Base-by-base conservation (phyloP, 1,140 invertebrate species). In the Zaprionus africanus region DNA sequence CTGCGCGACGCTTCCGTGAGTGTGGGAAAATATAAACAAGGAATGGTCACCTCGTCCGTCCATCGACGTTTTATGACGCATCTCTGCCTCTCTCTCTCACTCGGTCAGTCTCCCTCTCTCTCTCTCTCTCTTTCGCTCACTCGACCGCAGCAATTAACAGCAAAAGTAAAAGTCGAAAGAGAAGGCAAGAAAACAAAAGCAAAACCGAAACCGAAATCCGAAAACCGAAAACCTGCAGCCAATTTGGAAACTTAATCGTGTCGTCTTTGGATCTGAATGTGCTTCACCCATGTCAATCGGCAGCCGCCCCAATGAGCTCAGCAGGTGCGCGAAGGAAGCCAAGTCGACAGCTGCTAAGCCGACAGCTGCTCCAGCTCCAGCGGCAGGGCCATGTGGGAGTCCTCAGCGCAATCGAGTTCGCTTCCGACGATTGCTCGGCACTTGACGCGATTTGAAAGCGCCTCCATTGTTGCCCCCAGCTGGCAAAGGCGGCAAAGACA, bases 1-100 rank as follows among this genome's bases (percentile, higher is more conserved):
- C 59, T 38, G 59, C 24, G 58, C 24, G 58, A 60, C 19, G 46
- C 43, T 51, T 61, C 59, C 59, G 59, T 24, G 59, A 61, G 59
- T 61, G 59, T 61, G 59, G 38, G 59, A 61, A 61, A 61, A 60
- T 28, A 43, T 60, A 41, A 36, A 26, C 26, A 41, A 24, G 19
- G 31, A 41, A 60, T 61, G 38, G 59, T 36, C 38, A 15, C 12
- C 15, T n/a, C 38, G 38, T 41, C 38, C 38, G 13, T 51, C 46
- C 38, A 22, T 61, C 38, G 36, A n/a, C 38, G 24, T 41, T 60
- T 60, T 60, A 60, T 60, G 58, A 38, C 13, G 58, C 34, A 41
- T 41, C 34, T 38, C 19, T 41, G 38, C 15, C 15, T 6, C 38
- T n/a, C 5, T 41, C 38, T 41, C 38, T 13, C 12, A 4, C 26